Evolutionary conservation across 1,140 invertebrate species (phyloP), one percentile per base, ranked within the genome.

Genomic region (Lepidurus arcticus): DNA sequence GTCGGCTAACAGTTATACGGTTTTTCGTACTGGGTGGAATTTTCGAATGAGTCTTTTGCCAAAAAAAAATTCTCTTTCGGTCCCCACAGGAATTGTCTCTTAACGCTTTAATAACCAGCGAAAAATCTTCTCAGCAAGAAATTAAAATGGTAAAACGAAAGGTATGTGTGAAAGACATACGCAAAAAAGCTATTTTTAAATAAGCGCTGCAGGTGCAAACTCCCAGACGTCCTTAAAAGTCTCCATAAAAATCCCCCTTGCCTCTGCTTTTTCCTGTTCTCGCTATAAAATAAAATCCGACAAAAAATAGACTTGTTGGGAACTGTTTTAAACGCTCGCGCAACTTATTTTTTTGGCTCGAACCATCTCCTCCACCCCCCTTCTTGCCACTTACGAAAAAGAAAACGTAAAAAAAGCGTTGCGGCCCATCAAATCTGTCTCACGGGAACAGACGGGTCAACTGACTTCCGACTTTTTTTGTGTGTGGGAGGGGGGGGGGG

Each of bases 281-380:
- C 53, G 53, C 53, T 21, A 65, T 65, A 65, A 84, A 81, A 24
- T 86, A 86, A 80, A 86, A 86, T 80, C 83, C 83, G 78, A 86
- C 85, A 6, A 81, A 85, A 73, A 86, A 86, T 82, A 84, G 84
- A 44, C 81, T 86, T 73, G 81, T 85, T 77, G 85, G 85, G 9
- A 80, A 65, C 53, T 65, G 53, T 65, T 65, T 65, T 7, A 16
- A 65, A 65, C n/a, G n/a, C 53, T 65, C 53, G n/a, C 4, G 16
- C 53, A 34, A 34, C 34, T 34, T 34, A 21, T 65, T 13, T 21
- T 65, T 65, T 65, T 65, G 53, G 53, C 53, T 65, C n/a, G n/a
- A n/a, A 21, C 47, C 21, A 65, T 21, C 53, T 10, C 53, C 16
- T n/a, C 47, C 47, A 0, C 53, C 21, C 53, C 53, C 53, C 2